phyloP scores from a whole-genome alignment of 1,140 invertebrate genomes.

The Thalassaphorura encarpata region DNA sequence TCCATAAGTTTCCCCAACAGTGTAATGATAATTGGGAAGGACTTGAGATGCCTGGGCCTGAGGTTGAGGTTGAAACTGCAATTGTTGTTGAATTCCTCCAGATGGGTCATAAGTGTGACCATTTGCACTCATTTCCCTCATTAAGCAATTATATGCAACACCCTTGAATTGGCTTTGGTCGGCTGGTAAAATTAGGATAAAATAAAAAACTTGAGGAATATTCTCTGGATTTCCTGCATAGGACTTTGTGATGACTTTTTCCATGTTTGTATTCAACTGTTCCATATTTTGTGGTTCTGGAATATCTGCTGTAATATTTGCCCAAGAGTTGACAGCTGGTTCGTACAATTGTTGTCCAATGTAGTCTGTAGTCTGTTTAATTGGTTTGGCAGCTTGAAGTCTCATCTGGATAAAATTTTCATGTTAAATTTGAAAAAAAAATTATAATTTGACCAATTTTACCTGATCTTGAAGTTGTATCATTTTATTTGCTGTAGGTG shows the following conservation, averaged over 20 bases:
- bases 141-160: slow-evolving; percentile 4
- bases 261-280: slow-evolving; percentile 6
- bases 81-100: background rate
- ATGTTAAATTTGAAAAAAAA: too few species aligned
- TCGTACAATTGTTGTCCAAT: background rate
- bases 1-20: too few species aligned
- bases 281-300: background rate
- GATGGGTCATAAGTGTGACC: background rate
- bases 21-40: too few species aligned
- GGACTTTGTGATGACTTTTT: background rate
- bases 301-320: background rate
- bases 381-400: slow-evolving; percentile 1
- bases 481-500: slow-evolving; percentile 1
- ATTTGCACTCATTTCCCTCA: slow-evolving; percentile 2
- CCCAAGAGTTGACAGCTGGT: slow-evolving; percentile 1
- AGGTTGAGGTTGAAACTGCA: background rate
- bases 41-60: too few species aligned
- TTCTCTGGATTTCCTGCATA: background rate
- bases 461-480: slow-evolving; percentile 5
- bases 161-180: slow-evolving; percentile 3
- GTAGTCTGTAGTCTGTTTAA: background rate
- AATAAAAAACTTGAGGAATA: slow-evolving; percentile 2
- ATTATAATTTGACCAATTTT: too few species aligned
- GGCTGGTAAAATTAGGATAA: slow-evolving; percentile 5
- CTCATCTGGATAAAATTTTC: slow-evolving; percentile 5